phyloP scores from a whole-genome alignment of 2,113 vertebrate species.

The Siniperca chuatsi region DNA sequence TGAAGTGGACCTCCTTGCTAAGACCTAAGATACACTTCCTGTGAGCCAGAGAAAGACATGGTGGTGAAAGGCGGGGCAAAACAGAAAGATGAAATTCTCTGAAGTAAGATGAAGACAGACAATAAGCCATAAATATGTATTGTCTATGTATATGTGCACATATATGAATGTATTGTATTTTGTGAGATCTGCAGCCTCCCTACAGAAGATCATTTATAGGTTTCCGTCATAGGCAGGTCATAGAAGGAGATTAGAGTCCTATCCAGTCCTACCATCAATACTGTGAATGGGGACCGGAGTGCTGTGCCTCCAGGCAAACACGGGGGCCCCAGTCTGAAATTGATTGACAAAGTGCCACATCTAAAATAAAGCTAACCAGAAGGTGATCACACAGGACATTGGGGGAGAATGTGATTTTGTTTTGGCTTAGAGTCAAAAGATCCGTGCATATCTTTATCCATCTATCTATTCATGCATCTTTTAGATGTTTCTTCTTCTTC shows the following conservation, averaged over 20 bases:
- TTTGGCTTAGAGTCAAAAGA: slow-evolving; percentile 25
- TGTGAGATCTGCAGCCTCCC: slow-evolving; percentile 1
- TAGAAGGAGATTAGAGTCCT: slow-evolving; percentile 51
- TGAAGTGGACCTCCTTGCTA: slow-evolving; percentile 46
- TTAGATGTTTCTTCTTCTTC: neutral
- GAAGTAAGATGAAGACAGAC: slow-evolving; percentile 21
- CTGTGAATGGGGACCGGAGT: slow-evolving; percentile 34
- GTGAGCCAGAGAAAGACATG: neutral
- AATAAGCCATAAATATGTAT: neutral
- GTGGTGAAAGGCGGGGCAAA: slow-evolving; percentile 22
- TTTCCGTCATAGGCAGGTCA: slow-evolving; percentile 27
- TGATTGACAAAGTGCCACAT: slow-evolving; percentile 58
- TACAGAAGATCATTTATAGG: slow-evolving; percentile 50
- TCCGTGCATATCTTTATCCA: slow-evolving; percentile 13
- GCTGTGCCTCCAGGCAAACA: slow-evolving; percentile 60
- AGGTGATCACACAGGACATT: slow-evolving; percentile 27
- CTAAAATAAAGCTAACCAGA: slow-evolving; percentile 61
- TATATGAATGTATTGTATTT: neutral
- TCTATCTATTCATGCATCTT: slow-evolving; percentile 16
- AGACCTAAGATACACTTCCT: slow-evolving; percentile 28
- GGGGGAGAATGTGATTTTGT: slow-evolving; percentile 14
- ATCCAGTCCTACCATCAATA: slow-evolving; percentile 55
- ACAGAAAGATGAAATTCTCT: slow-evolving; percentile 34
- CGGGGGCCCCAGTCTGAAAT: slow-evolving; percentile 32
- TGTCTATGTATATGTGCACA: neutral